A percentile compares a stretch with the other conserved stretches of the same genome.
Evolutionary conservation across 2,797 vertebrate genomes (phyloP).

Genomic region (Cephalopachus bancanus): DNA sequence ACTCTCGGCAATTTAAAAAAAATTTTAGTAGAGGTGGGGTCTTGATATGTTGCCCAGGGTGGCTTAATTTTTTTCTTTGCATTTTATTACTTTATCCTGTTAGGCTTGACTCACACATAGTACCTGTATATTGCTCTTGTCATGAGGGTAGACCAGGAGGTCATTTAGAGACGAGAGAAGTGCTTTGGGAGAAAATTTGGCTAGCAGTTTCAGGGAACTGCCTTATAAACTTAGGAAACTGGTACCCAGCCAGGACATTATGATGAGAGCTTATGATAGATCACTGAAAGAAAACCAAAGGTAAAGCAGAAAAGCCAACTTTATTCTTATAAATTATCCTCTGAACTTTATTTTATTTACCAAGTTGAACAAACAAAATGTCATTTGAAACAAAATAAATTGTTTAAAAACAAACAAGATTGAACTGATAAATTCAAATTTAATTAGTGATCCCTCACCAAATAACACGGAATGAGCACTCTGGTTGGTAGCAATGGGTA

Average conservation of each 20-base stretch:
- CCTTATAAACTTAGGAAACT: not conserved
- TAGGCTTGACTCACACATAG: not conserved
- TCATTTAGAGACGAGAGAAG: not conserved
- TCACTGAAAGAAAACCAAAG: conserved; percentile 20
- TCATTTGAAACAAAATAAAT: not conserved
- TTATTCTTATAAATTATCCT: not conserved
- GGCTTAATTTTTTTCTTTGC: not conserved
- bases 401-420: conserved; percentile 35
- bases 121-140: conserved; percentile 43
- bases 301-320: not conserved
- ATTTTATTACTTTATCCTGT: conserved; percentile 14
- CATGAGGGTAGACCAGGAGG: not conserved
- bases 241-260: not conserved
- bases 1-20: too few species aligned
- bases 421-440: conserved; percentile 1
- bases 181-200: not conserved
- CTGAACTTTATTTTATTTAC: conserved; percentile 17
- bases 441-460: not conserved
- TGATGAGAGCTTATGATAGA: not conserved
- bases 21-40: too few species aligned
- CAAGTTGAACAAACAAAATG: not conserved
- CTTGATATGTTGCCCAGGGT: too few species aligned
- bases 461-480: not conserved
- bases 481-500: not conserved
- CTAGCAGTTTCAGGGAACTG: not conserved